Evolutionary conservation across 2,888 invertebrate species (phyloP).

Genomic region (Bimastos eiseni): DNA sequence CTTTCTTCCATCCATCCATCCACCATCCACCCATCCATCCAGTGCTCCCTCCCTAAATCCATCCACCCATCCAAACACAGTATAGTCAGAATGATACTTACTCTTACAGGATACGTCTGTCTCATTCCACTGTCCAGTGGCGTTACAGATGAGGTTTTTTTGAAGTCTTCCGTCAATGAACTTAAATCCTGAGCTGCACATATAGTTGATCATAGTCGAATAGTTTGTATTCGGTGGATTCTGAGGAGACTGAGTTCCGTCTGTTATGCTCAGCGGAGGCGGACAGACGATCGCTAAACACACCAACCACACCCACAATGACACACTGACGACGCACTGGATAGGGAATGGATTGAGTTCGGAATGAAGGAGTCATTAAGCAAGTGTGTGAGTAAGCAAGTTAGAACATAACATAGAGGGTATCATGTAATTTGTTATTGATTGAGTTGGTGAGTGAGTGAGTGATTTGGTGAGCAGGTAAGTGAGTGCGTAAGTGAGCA

Average conservation of each 20-base stretch:
- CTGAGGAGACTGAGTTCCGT: constrained; percentile 29
- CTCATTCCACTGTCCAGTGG: constrained; percentile 43
- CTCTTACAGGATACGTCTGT: constrained; percentile 43
- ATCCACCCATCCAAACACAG: not conserved
- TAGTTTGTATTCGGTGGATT: constrained; percentile 31
- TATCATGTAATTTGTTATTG: too few relatives aligned
- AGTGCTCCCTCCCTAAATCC: not conserved
- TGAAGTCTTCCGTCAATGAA: constrained; percentile 41
- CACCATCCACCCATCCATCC: not conserved
- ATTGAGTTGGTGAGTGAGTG: too few relatives aligned
- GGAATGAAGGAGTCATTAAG: too few relatives aligned
- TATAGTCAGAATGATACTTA: constrained; percentile 20
- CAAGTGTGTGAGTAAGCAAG: too few relatives aligned
- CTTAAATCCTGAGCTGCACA: constrained; percentile 39
- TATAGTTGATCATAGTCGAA: constrained; percentile 35
- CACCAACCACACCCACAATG: not conserved
- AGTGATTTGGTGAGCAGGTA: too few relatives aligned
- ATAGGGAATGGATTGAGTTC: too few relatives aligned
- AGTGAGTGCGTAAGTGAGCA: too few relatives aligned
- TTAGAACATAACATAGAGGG: too few relatives aligned
- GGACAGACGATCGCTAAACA: constrained; percentile 37
- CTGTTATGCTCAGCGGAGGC: constrained; percentile 29
- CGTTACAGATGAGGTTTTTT: constrained; percentile 41
- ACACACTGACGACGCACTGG: too few relatives aligned
- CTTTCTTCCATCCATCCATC: too few relatives aligned